These are phyloP conservation scores for Zaprionus ghesquierei DNA, from an alignment of 1,140 invertebrate species.

Conservation along the genomic window DNA sequence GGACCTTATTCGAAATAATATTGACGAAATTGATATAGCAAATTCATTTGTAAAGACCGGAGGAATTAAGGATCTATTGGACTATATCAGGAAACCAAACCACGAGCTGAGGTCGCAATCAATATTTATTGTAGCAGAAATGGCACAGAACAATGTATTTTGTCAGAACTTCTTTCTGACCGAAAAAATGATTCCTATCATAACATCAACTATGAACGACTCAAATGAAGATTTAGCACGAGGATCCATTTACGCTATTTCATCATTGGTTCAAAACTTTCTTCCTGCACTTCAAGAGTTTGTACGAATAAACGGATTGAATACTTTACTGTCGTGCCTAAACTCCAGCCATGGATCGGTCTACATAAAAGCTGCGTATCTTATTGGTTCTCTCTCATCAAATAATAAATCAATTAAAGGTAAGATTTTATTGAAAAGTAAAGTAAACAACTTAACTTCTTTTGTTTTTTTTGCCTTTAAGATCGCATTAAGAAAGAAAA, in stretches of 20 bases:
- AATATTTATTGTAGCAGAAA: slow-evolving; percentile 54
- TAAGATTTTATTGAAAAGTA: neutral
- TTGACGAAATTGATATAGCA: slow-evolving; percentile 58
- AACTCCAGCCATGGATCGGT: slow-evolving; percentile 32
- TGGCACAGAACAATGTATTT: slow-evolving; percentile 61
- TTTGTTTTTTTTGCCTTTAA: neutral
- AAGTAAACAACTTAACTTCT: neutral
- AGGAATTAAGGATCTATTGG: slow-evolving; percentile 29
- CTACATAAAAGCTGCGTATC: slow-evolving; percentile 59
- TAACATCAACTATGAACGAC: slow-evolving; percentile 45
- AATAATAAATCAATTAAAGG: slow-evolving; percentile 40
- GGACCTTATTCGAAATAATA: slow-evolving; percentile 55
- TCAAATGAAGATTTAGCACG: slow-evolving; percentile 40
- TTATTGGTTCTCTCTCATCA: slow-evolving; percentile 49
- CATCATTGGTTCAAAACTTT: slow-evolving; percentile 59
- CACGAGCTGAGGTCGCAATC: slow-evolving; percentile 26
- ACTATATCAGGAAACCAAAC: slow-evolving; percentile 28
- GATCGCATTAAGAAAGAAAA: slow-evolving; percentile 51
- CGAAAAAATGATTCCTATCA: slow-evolving; percentile 39
- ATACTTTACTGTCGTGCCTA: slow-evolving; percentile 35
- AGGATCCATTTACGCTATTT: slow-evolving; percentile 57
- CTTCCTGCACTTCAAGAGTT: slow-evolving; percentile 50
- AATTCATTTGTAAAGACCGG: slow-evolving; percentile 58
- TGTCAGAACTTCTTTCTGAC: slow-evolving; percentile 54
- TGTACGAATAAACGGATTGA: slow-evolving; percentile 36